phyloP scores from a whole-genome alignment of 2,113 vertebrate genomes.

The Amblyornis subalaris region DNA sequence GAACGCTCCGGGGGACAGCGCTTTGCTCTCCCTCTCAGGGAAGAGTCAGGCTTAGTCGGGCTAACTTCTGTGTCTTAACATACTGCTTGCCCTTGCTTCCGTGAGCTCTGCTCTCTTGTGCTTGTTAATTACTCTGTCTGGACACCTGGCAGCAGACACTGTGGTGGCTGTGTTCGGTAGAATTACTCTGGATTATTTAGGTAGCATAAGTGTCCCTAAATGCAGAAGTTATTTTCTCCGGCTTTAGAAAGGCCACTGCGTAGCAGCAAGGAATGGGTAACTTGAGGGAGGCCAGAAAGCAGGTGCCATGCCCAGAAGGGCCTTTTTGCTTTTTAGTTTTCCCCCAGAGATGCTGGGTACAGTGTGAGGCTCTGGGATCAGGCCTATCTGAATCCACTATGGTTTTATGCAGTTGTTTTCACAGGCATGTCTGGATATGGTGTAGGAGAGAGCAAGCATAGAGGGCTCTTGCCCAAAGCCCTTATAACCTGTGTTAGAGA shows the following conservation, averaged over 20 bases:
- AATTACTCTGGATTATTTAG: not conserved
- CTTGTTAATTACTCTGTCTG: not conserved
- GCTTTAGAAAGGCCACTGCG: not conserved
- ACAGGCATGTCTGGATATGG: not conserved
- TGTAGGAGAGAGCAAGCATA: not conserved
- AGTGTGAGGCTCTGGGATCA: accelerated
- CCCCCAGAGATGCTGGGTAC: not conserved
- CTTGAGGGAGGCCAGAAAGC: not conserved
- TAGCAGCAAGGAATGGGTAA: not conserved
- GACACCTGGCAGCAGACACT: not conserved
- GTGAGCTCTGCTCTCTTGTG: not conserved
- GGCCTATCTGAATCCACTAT: not conserved
- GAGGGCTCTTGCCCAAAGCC: not conserved
- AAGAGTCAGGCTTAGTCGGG: not conserved
- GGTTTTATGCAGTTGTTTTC: not conserved
- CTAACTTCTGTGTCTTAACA: not conserved
- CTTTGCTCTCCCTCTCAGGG: not conserved
- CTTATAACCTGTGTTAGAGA: not conserved
- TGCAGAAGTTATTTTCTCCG: not conserved
- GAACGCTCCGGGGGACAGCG: not conserved
- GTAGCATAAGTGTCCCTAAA: not conserved
- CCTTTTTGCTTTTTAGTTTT: not conserved
- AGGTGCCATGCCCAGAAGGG: not conserved
- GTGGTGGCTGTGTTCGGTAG: not conserved
- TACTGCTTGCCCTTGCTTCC: not conserved